Evolutionary conservation across 2,113 vertebrate genomes (phyloP), one percentile per base, ranked within the genome.

Genomic region (Todiramphus saurophagus): DNA sequence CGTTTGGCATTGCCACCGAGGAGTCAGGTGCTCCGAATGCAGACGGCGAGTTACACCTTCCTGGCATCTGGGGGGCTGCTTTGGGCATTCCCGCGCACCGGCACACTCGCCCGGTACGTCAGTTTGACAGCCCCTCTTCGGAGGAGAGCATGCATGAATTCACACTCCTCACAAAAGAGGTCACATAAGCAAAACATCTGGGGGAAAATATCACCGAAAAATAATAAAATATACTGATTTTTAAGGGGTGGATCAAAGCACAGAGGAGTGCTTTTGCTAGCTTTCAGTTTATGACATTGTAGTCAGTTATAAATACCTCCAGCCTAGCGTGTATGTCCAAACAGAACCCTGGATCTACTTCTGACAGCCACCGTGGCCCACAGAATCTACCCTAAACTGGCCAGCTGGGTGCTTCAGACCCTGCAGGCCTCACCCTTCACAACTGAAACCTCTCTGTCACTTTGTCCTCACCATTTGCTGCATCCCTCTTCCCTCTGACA

Each of bases 261-360:
- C 7, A 53, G 27, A 55, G 53, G 53, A 55, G 37, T 0, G 16
- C 43, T 63, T 39, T 1, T 48, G 55, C 6, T 2, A 33, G 19
- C 1, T 60, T 19, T 7, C 51, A 56, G 48, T 8, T 72, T 5
- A 30, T 23, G 25, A 6, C 16, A 15, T 0, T 20, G 17, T 5
- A 9, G 33, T 0, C 50, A 15, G 16, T 39, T 27, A 5, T 0
- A 73, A 55, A 6, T 15, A 17, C 8, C 9, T 18, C 50, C 69
- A 75, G 39, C 25, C 27, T 7, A 3, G 31, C 20, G 23, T 0
- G 3, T 4, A 1, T 16, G 6, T 11, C 39, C 39, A 39, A 3
- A 12, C 7, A 55, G 55, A 43, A 7, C 11, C 20, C 43, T 12
- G 12, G 20, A 9, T 3, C 8, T 20, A 21, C 3, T 12, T 3